A percentile compares a stretch with the other conserved stretches of the same genome.
These are phyloP conservation scores for Leucoptera coffeella DNA, from an alignment of 2,888 invertebrate species.

Conservation along the genomic window DNA sequence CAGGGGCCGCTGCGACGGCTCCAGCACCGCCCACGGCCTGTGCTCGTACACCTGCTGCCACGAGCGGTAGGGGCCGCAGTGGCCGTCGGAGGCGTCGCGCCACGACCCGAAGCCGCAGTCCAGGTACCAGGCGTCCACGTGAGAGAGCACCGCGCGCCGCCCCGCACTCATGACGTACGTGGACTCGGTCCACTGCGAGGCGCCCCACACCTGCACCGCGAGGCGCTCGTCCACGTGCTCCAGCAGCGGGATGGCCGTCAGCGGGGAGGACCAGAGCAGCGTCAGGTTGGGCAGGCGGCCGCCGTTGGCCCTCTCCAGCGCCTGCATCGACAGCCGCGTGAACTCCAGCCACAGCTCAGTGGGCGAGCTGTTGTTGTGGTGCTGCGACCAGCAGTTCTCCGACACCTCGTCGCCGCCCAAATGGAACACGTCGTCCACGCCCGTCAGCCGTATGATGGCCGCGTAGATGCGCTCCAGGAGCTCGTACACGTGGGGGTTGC, in stretches of 20 bases:
- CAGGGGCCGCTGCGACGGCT: slow-evolving; percentile 27
- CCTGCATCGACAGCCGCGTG: slow-evolving; percentile 57
- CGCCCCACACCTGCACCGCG: slow-evolving; percentile 76
- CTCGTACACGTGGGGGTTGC: slow-evolving; percentile 70
- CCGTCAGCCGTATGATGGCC: slow-evolving; percentile 68
- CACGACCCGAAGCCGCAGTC: slow-evolving; percentile 85
- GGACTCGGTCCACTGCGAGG: slow-evolving; percentile 75
- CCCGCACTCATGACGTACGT: slow-evolving; percentile 70
- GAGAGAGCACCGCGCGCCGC: slow-evolving; percentile 71
- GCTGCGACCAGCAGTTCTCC: slow-evolving; percentile 71
- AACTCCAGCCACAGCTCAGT: slow-evolving; percentile 77
- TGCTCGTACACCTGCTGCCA: slow-evolving; percentile 87
- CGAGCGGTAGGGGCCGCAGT: slow-evolving; percentile 80
- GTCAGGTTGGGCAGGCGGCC: slow-evolving; percentile 51
- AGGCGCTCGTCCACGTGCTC: slow-evolving; percentile 49
- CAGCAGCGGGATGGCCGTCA: slow-evolving; percentile 67
- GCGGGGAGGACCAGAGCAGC: slow-evolving; percentile 70
- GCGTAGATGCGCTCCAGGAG: slow-evolving; percentile 68
- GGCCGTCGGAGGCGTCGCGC: slow-evolving; percentile 77
- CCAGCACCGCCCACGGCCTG: slow-evolving; percentile 63
- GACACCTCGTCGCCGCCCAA: slow-evolving; percentile 82
- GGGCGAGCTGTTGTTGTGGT: slow-evolving; percentile 69
- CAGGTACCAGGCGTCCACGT: slow-evolving; percentile 84
- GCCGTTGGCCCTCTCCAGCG: slow-evolving; percentile 58
- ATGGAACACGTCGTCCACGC: slow-evolving; percentile 73